Evolutionary conservation across 2,888 invertebrate species (phyloP).

Genomic region (Schizotus pectinicornis): DNA sequence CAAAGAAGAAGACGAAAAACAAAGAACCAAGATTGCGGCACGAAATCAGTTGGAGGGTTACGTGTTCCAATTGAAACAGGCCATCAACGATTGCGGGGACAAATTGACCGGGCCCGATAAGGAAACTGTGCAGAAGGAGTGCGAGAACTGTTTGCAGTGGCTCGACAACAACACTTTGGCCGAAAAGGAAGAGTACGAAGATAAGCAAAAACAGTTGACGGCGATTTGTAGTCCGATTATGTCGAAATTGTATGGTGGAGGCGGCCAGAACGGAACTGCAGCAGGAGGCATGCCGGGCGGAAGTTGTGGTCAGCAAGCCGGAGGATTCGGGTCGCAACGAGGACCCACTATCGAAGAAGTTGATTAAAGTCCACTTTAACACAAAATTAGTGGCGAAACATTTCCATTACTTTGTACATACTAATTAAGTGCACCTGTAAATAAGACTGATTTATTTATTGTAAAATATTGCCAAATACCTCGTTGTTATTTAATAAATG

Average conservation of each 20-base stretch:
- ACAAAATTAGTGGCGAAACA: too few relatives aligned
- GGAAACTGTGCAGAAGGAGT: slow-evolving; percentile 60
- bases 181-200: slow-evolving; percentile 71
- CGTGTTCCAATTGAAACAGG: slow-evolving; percentile 72
- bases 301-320: slow-evolving; percentile 42
- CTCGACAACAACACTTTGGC: slow-evolving; percentile 70
- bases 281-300: slow-evolving; percentile 42
- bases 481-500: too few relatives aligned
- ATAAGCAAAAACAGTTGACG: slow-evolving; percentile 63
- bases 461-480: too few relatives aligned
- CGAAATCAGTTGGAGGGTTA: slow-evolving; percentile 76
- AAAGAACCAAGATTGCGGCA: slow-evolving; percentile 69
- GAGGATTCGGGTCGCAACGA: slow-evolving; percentile 37
- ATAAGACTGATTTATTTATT: too few relatives aligned
- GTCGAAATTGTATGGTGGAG: slow-evolving; percentile 60
- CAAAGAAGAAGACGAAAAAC: slow-evolving; percentile 73
- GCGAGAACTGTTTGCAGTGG: slow-evolving; percentile 69
- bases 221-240: slow-evolving; percentile 64
- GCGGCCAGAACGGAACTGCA: slow-evolving; percentile 37
- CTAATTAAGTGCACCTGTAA: too few relatives aligned
- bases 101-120: slow-evolving; percentile 71
- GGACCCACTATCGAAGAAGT: slow-evolving; percentile 67
- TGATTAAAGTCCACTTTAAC: slow-evolving; percentile 60
- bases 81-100: slow-evolving; percentile 67
- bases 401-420: too few relatives aligned